A percentile compares a stretch with the other conserved stretches of the same genome.
Conservation (phyloP, 2,113 vertebrate species). For the Castor canadensis region DNA sequence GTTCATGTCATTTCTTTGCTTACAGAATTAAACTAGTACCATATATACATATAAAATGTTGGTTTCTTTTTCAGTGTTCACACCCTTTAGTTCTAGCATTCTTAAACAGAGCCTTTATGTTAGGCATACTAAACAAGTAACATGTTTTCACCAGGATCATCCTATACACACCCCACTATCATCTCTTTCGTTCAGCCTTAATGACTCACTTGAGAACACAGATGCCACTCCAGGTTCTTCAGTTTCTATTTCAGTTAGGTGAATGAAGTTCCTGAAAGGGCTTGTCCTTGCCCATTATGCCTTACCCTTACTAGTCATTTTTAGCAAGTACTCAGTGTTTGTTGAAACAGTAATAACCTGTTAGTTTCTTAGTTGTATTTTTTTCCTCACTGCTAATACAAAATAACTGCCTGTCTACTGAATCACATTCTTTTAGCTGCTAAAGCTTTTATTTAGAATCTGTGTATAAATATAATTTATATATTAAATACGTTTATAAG, state of each 20-base stretch:
- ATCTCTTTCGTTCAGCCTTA: not conserved
- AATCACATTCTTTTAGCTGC: not conserved
- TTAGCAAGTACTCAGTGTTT: not conserved
- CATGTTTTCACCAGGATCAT: not conserved
- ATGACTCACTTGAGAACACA: not conserved
- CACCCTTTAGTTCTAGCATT: not conserved
- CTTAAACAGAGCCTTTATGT: not conserved
- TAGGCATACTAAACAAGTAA: not conserved
- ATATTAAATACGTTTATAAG: too few species aligned
- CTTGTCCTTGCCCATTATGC: not conserved
- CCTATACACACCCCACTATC: not conserved
- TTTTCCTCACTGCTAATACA: not conserved
- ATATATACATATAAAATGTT: not conserved
- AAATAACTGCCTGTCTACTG: not conserved
- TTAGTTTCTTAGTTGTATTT: not conserved
- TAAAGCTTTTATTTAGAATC: not conserved
- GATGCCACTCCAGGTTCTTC: not conserved
- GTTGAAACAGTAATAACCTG: not conserved
- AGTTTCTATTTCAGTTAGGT: too few species aligned
- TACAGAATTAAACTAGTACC: slow-evolving; percentile 4
- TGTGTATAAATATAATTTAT: too few species aligned
- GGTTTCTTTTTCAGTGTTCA: not conserved
- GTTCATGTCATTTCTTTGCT: not conserved
- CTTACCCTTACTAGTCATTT: not conserved
- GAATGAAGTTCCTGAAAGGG: not conserved